phyloP scores from a whole-genome alignment of 1,140 invertebrate species.

The Aphaenogaster ashmeadi region DNA sequence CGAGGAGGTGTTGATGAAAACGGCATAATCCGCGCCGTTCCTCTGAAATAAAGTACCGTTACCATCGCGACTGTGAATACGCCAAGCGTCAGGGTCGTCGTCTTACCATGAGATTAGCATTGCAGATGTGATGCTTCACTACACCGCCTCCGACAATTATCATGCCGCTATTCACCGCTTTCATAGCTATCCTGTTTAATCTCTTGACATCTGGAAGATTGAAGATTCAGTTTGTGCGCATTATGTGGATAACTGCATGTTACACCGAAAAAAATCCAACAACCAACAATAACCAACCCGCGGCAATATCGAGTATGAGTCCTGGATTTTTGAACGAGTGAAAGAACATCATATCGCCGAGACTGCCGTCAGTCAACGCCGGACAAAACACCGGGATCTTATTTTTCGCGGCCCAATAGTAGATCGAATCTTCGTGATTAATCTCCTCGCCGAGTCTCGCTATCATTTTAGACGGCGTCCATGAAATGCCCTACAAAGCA shows the following conservation, averaged over 20 bases:
- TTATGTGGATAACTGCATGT: neutral
- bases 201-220: conserved; percentile 92
- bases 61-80: conserved; percentile 9
- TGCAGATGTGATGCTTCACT: conserved; percentile 99
- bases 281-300: conserved; percentile 87
- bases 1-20: conserved; percentile 98
- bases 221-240: neutral
- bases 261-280: neutral
- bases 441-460: conserved; percentile 95
- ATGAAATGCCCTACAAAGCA: conserved; percentile 89
- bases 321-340: conserved; percentile 98
- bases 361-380: conserved; percentile 98
- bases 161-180: conserved; percentile 97
- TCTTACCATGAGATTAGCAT: conserved; percentile 97
- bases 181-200: conserved; percentile 98
- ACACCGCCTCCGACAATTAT: conserved; percentile 99
- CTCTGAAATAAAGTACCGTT: conserved; percentile 88
- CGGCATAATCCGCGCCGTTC: conserved; percentile 99
- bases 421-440: conserved; percentile 96
- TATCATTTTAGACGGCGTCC: conserved; percentile 98
- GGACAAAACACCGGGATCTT: conserved; percentile 99
- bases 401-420: conserved; percentile 99
- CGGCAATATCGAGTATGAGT: conserved; percentile 97
- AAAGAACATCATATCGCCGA: conserved; percentile 99
- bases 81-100: neutral